These are phyloP conservation scores for Tetramorium bicarinatum DNA, from an alignment of 2,888 invertebrate species.

Conservation along the genomic window DNA sequence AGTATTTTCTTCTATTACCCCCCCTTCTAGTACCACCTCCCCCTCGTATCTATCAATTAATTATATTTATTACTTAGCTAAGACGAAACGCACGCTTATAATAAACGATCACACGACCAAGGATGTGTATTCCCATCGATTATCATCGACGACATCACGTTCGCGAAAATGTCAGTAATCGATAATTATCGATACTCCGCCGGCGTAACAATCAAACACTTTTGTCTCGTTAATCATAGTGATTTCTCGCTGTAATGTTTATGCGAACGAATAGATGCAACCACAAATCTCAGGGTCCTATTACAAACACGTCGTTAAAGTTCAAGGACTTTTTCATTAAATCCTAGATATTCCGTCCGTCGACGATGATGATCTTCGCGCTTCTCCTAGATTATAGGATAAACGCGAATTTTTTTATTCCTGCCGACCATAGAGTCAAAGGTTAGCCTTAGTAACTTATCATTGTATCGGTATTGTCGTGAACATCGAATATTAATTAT, in stretches of 20 bases:
- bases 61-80: slow-evolving; percentile 23
- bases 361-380: slow-evolving; percentile 2
- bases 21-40: neutral
- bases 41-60: slow-evolving; percentile 23
- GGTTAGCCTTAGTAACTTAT: slow-evolving; percentile 53
- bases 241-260: slow-evolving; percentile 27
- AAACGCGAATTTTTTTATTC: slow-evolving; percentile 55
- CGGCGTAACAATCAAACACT: slow-evolving; percentile 37
- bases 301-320: slow-evolving; percentile 50
- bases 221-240: slow-evolving; percentile 47
- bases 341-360: slow-evolving; percentile 34
- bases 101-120: slow-evolving; percentile 10
- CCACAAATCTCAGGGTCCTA: slow-evolving; percentile 39
- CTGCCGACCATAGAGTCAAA: slow-evolving; percentile 56
- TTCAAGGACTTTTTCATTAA: slow-evolving; percentile 63
- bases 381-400: neutral
- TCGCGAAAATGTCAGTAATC: slow-evolving; percentile 38
- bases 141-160: slow-evolving; percentile 24
- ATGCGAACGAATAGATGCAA: slow-evolving; percentile 35
- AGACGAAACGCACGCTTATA: neutral
- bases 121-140: neutral
- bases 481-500: slow-evolving; percentile 54
- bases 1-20: slow-evolving; percentile 14
- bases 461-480: slow-evolving; percentile 62
- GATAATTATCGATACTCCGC: slow-evolving; percentile 42